These are phyloP conservation scores for Lathronympha strigana DNA, from an alignment of 2,888 invertebrate species.

Conservation along the genomic window DNA sequence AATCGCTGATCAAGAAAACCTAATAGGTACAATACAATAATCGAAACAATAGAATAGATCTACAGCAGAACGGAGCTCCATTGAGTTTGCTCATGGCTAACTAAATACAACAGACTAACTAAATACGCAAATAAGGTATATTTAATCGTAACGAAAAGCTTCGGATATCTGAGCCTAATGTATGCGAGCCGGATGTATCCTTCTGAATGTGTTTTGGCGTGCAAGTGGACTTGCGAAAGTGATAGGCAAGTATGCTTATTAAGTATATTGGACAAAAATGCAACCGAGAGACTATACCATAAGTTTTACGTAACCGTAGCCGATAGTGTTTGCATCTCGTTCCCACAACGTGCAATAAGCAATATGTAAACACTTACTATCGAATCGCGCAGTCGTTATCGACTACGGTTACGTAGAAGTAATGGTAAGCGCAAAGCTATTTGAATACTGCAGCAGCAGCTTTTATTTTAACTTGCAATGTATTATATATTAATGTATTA, in stretches of 20 bases:
- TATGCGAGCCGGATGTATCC: conserved; percentile 77
- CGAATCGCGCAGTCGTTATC: too few species aligned
- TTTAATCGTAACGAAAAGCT: conserved; percentile 78
- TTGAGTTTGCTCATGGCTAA: conserved; percentile 45
- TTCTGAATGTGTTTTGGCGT: conserved; percentile 52
- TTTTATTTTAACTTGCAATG: too few species aligned
- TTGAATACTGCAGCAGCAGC: too few species aligned
- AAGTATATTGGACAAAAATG: background rate
- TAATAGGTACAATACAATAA: conserved; percentile 27
- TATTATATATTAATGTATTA: too few species aligned
- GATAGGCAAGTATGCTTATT: background rate
- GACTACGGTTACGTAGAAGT: too few species aligned
- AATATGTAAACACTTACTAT: too few species aligned
- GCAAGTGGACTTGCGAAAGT: conserved; percentile 46
- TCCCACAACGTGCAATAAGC: too few species aligned
- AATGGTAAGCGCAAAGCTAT: too few species aligned
- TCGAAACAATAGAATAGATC: conserved; percentile 29
- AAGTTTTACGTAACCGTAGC: too few species aligned
- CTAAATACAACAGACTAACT: conserved; percentile 60
- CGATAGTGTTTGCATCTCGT: too few species aligned
- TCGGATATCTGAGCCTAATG: conserved; percentile 80
- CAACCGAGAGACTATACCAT: background rate
- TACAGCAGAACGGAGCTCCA: conserved; percentile 23
- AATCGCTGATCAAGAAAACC: conserved; percentile 15
- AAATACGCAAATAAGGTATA: conserved; percentile 72